phyloP scores from a whole-genome alignment of 2,888 invertebrate genomes.

The Stramonita haemastoma region DNA sequence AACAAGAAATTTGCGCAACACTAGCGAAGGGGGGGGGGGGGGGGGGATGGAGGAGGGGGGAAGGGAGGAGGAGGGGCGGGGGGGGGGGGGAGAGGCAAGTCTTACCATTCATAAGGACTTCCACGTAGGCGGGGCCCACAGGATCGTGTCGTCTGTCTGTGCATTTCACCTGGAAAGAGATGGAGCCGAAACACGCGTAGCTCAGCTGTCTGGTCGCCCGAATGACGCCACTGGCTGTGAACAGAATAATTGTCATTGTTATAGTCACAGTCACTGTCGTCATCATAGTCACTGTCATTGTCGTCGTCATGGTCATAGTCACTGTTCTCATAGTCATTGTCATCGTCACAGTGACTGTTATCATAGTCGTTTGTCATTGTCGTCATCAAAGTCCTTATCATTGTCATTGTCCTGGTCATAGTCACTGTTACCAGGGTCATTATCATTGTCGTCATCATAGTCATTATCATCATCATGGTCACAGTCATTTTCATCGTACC shows the following conservation, averaged over 20 bases:
- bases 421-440: no score
- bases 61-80: no score
- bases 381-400: no score
- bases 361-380: no score
- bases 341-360: no score
- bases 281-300: no score
- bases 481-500: constrained; percentile 29
- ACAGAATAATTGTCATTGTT: neutral
- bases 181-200: neutral
- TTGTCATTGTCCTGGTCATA: no score
- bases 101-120: constrained; percentile 14
- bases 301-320: no score
- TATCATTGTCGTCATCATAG: neutral
- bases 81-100: no score
- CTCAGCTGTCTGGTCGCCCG: neutral
- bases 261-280: neutral
- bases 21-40: no score
- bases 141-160: neutral
- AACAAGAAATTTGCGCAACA: no score
- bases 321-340: neutral
- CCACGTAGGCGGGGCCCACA: neutral
- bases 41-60: no score
- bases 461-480: neutral
- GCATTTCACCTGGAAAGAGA: constrained; percentile 25
- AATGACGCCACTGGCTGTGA: constrained; percentile 24